Conservation (phyloP, 2,113 vertebrate species). For the Vicugna pacos region DNA sequence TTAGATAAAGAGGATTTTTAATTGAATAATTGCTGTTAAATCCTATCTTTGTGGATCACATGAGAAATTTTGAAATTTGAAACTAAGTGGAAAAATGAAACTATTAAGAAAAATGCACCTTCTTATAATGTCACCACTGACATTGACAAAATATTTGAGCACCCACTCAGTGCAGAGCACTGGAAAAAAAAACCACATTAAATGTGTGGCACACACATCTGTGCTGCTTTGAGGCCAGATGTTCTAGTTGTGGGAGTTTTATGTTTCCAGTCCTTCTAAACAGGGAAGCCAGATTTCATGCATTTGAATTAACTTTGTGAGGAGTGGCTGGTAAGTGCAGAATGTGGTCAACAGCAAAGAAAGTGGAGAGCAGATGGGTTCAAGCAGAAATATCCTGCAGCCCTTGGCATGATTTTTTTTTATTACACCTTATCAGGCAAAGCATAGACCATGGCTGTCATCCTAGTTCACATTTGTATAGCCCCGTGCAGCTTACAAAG, state of each 20-base stretch:
- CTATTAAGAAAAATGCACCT: slow-evolving; percentile 17
- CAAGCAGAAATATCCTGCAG: slow-evolving; percentile 11
- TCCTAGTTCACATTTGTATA: slow-evolving; percentile 41
- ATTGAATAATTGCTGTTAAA: slow-evolving; percentile 36
- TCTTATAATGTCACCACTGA: slow-evolving; percentile 40
- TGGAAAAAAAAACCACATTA: slow-evolving; percentile 9
- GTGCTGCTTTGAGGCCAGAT: slow-evolving; percentile 76
- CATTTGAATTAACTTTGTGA: slow-evolving; percentile 70
- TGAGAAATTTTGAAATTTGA: slow-evolving; percentile 62
- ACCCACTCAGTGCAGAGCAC: slow-evolving; percentile 50
- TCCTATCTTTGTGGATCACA: background rate
- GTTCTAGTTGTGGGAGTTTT: slow-evolving; percentile 78
- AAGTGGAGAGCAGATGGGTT: slow-evolving; percentile 26
- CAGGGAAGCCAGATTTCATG: slow-evolving; percentile 54
- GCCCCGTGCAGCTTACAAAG: slow-evolving; percentile 3
- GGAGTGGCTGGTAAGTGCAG: background rate
- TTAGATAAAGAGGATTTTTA: slow-evolving; percentile 52
- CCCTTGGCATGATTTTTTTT: background rate
- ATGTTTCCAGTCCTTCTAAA: slow-evolving; percentile 57
- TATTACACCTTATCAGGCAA: slow-evolving; percentile 31
- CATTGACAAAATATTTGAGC: slow-evolving; percentile 70
- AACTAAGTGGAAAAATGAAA: background rate
- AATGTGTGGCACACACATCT: slow-evolving; percentile 70
- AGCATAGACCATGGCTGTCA: slow-evolving; percentile 23
- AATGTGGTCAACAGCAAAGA: slow-evolving; percentile 54